Conservation (phyloP, 53 echinoderm and acorn worm genomes). For the Zoroaster sp. region DNA sequence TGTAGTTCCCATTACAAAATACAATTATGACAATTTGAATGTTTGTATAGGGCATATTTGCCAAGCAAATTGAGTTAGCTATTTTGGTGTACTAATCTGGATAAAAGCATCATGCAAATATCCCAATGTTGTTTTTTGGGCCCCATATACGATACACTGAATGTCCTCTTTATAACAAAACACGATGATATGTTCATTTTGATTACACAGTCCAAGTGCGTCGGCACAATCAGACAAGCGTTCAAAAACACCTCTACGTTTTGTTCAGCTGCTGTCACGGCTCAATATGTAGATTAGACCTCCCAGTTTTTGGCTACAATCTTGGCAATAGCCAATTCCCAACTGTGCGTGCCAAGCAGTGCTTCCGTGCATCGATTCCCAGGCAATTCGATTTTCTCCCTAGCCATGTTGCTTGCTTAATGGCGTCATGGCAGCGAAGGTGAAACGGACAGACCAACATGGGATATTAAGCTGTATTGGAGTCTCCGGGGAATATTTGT, state of each 20-base stretch:
- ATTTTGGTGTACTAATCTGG: neutral
- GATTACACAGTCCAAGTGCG: neutral
- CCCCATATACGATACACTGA: neutral
- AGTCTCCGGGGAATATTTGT: neutral
- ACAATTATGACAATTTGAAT: no score
- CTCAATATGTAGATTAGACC: constrained; percentile 22
- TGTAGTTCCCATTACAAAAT: no score
- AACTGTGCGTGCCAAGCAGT: constrained; percentile 20
- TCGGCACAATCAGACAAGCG: neutral
- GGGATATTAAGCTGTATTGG: neutral
- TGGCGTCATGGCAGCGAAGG: constrained; percentile 16
- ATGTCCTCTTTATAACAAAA: neutral
- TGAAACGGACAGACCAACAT: neutral
- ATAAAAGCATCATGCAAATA: neutral
- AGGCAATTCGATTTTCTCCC: constrained; percentile 21
- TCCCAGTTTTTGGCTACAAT: constrained; percentile 6
- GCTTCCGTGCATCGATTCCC: constrained; percentile 10
- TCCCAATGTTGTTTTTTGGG: neutral
- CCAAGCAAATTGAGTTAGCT: no score
- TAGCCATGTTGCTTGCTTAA: neutral
- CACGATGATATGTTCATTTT: neutral
- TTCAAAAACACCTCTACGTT: neutral
- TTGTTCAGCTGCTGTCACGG: constrained; percentile 33
- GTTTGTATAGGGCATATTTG: no score
- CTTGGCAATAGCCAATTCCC: constrained; percentile 29